Evolutionary conservation across 2,113 vertebrate genomes (phyloP).

Genomic region (Actenoides hombroni): DNA sequence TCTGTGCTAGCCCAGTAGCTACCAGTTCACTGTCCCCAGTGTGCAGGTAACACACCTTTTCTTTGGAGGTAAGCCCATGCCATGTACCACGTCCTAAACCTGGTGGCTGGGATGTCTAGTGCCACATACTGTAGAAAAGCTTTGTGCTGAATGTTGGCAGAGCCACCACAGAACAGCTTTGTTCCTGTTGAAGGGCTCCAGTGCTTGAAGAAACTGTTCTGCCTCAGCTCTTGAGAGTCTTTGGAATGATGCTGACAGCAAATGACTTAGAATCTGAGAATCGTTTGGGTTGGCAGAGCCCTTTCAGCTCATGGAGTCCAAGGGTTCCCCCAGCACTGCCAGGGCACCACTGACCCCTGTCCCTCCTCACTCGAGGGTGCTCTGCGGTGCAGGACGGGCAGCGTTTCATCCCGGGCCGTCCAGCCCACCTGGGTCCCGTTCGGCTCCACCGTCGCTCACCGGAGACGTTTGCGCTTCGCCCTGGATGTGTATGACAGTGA

Average conservation of each 20-base stretch:
- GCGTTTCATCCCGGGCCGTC: too few species aligned
- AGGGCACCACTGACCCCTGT: not conserved
- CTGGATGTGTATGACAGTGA: not conserved
- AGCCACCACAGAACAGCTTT: not conserved
- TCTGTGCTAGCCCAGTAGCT: not conserved
- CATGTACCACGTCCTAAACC: not conserved
- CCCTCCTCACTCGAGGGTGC: not conserved
- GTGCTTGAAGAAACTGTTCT: not conserved
- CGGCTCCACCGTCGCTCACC: not conserved
- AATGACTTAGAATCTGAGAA: not conserved
- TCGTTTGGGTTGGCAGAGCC: not conserved
- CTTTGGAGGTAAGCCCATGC: not conserved
- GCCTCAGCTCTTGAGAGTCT: not conserved
- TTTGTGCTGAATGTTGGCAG: not conserved
- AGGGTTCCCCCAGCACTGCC: not conserved
- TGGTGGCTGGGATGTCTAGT: rapidly evolving
- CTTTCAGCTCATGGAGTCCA: not conserved
- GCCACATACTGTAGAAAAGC: not conserved
- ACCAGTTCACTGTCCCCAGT: too few species aligned
- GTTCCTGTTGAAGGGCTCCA: not conserved
- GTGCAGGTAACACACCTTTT: not conserved
- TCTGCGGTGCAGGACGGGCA: too few species aligned
- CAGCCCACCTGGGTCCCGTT: not conserved
- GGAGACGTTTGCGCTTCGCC: not conserved
- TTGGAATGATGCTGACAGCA: not conserved